Evolutionary conservation across 2,113 vertebrate species (phyloP).

Genomic region (Cavia porcellus): DNA sequence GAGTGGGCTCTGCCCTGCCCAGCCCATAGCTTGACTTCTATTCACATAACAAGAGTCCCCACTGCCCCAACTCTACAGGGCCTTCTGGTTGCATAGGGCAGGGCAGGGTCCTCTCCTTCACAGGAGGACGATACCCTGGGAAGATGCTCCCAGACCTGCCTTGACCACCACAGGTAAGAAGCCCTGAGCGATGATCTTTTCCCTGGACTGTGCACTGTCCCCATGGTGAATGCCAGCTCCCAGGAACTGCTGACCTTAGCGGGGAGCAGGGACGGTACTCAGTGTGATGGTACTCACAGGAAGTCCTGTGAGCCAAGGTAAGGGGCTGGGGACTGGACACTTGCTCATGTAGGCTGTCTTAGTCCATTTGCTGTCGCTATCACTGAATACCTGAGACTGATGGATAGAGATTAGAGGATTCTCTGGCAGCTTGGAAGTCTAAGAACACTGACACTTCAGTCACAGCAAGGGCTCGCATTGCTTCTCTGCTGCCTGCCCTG

Average conservation of each 20-base stretch:
- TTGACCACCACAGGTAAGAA: background rate
- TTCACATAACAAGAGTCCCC: background rate
- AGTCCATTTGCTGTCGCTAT: background rate
- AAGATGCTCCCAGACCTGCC: background rate
- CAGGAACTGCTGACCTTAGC: background rate
- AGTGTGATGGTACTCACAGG: background rate
- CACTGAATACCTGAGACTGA: background rate
- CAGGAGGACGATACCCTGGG: no score
- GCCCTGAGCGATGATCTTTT: background rate
- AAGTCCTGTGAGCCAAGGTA: background rate
- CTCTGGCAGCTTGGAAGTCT: background rate
- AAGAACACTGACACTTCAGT: no score
- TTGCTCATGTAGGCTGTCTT: background rate
- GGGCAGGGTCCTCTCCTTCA: background rate
- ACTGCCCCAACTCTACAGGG: rapidly evolving
- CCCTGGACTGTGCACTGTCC: background rate
- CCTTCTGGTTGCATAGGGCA: background rate
- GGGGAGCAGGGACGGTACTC: background rate
- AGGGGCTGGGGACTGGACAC: background rate
- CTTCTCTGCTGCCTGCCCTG: background rate
- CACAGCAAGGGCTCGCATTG: background rate
- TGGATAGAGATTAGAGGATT: background rate
- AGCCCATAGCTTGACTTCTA: background rate
- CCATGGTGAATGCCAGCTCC: background rate
- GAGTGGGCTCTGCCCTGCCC: background rate